Evolutionary conservation across 2,797 vertebrate species (phyloP).

Genomic region (Parauchenoglanis punctatus): DNA sequence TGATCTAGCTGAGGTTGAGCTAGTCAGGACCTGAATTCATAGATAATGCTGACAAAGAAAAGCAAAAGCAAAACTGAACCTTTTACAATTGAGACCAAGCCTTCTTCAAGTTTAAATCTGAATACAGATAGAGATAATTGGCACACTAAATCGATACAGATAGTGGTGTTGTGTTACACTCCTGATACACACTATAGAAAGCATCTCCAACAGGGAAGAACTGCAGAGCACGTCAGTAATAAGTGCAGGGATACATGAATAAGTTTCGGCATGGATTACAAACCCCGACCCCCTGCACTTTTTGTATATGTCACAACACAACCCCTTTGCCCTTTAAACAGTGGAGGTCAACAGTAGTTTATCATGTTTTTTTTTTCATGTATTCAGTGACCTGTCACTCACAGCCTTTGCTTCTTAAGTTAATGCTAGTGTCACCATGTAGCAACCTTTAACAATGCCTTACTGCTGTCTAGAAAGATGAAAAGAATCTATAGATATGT

Average conservation of each 20-base stretch:
- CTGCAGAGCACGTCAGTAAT: background rate
- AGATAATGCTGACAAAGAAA: background rate
- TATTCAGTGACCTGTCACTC: background rate
- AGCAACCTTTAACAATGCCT: background rate
- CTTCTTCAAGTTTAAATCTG: background rate
- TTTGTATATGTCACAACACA: background rate
- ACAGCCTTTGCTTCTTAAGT: background rate
- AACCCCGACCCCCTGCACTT: background rate
- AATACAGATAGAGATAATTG: background rate
- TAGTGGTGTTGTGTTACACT: background rate
- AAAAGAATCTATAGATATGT: background rate
- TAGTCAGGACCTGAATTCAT: background rate
- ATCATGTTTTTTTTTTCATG: background rate
- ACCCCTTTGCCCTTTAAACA: background rate
- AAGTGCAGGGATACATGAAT: background rate
- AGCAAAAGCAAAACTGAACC: background rate
- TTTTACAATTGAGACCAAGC: background rate
- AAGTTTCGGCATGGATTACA: background rate
- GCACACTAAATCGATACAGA: background rate
- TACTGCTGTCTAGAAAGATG: background rate
- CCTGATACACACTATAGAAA: background rate
- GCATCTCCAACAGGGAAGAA: background rate
- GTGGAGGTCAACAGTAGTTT: background rate
- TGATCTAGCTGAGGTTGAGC: background rate
- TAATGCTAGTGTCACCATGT: background rate